Evolutionary conservation across 2,797 vertebrate genomes (phyloP).

Genomic region (Megalops cyprinoides): DNA sequence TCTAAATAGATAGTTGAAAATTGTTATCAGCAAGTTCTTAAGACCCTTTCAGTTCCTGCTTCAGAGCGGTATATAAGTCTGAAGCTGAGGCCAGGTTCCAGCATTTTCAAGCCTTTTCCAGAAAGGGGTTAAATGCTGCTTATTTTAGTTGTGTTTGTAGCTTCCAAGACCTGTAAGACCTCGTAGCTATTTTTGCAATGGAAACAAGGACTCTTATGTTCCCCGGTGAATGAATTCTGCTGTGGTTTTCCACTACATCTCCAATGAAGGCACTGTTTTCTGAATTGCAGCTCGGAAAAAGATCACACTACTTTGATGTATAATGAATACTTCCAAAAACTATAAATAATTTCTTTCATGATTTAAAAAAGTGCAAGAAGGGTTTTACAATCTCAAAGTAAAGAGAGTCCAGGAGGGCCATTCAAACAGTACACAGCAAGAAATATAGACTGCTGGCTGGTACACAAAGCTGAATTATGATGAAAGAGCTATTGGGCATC

Average conservation of each 20-base stretch:
- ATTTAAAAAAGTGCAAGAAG: not conserved
- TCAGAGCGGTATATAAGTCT: too few species aligned
- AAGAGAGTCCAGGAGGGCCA: too few species aligned
- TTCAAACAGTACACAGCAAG: not conserved
- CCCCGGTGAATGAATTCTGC: conserved; percentile 1
- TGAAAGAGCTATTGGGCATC: not conserved
- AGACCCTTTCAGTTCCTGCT: too few species aligned
- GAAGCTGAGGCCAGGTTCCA: too few species aligned
- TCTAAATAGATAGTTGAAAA: not conserved
- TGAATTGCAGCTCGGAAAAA: not conserved
- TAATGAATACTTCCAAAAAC: conserved; percentile 8
- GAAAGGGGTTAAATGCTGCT: not conserved
- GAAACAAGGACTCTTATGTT: not conserved
- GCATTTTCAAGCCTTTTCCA: not conserved
- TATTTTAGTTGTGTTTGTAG: not conserved
- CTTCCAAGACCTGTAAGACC: not conserved
- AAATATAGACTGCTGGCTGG: not conserved
- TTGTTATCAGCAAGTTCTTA: not conserved
- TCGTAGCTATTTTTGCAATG: not conserved
- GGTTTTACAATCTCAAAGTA: not conserved
- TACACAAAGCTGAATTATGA: not conserved
- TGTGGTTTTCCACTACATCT: not conserved
- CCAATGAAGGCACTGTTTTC: not conserved
- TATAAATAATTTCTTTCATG: conserved; percentile 3
- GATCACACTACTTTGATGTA: conserved; percentile 5